Conservation (phyloP, 2,113 vertebrate genomes). For the Anthoscopus minutus region DNA sequence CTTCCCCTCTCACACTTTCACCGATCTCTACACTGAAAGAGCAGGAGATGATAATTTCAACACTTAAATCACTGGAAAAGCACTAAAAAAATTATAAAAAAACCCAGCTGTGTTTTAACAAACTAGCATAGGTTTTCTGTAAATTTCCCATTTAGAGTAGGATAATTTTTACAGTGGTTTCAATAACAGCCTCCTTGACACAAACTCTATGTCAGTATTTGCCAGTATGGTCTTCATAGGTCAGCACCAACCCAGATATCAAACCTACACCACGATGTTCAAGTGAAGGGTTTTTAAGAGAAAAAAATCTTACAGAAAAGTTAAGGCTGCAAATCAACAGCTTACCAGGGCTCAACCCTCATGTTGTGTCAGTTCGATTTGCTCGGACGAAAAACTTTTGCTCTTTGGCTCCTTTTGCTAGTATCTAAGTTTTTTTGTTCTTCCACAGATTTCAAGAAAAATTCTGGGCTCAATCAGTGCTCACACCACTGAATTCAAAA, state of each 20-base stretch:
- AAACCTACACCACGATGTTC: not conserved
- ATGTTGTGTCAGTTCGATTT: not conserved
- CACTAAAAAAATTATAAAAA: not conserved
- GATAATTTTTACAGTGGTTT: not conserved
- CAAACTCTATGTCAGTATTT: not conserved
- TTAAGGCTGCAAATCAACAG: not conserved
- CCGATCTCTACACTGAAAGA: constrained; percentile 79
- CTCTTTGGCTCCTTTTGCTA: not conserved
- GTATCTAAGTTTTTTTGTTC: not conserved
- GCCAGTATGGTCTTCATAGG: not conserved
- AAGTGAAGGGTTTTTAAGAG: not conserved
- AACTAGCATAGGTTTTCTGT: not conserved
- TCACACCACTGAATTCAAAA: not conserved
- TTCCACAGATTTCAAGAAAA: not conserved
- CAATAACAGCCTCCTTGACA: not conserved
- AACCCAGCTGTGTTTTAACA: not conserved
- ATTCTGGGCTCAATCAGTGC: not conserved
- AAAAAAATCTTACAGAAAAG: not conserved
- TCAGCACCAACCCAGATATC: not conserved
- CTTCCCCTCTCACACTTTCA: constrained; percentile 81
- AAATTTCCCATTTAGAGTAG: not conserved
- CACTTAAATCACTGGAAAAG: not conserved
- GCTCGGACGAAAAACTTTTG: not conserved
- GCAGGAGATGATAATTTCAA: not conserved
- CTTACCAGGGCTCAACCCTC: not conserved